Base-by-base conservation (phyloP, 1,140 invertebrate genomes). In the Halictus rubicundus region DNA sequence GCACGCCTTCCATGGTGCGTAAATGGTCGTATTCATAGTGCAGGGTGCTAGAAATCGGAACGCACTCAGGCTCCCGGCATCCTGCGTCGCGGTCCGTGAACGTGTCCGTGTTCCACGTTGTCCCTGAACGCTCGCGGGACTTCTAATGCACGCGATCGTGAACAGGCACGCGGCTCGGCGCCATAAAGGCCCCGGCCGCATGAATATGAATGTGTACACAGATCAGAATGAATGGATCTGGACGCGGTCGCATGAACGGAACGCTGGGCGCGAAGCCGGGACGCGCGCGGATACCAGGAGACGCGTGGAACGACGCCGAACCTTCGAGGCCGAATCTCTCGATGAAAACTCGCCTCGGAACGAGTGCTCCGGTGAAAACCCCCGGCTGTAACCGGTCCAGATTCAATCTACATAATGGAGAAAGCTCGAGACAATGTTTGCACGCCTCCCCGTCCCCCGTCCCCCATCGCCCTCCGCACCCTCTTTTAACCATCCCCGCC, bases 391-490 rank as follows among this genome's bases (percentile, higher is more conserved):
- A 91, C 89, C 91, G 89, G 89, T 89, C 72, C 85, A 88, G 88
- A 92, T 92, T 93, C 88, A 92, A 93, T 93, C 89, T 91, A 88
- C 91, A 93, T 92, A 93, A 93, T 93, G 92, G 91, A 92, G 87
- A 89, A 92, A 90, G 88, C 89, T 89, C 86, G 83, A 89, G 90
- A 92, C 90, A 92, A 92, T 92, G 91, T 93, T 93, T 93, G 91
- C 89, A 84, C 88, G 80, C 78, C 77, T 72, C 83, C 73, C 69
- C 76, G 60, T 74, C 23, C 32, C 9, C 5, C 64, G 21, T 12
- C 72, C 69, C 49, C 37, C 82, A 82, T 46, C 57, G 49, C 57
- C 49, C 76, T 71, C 32, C 27, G 19, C 16, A 16, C 16, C 27
- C 12, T 19, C 2, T 6, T 57, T n/a, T 9, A 8, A 1, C 54